Evolutionary conservation across 1,140 invertebrate genomes (phyloP).

Genomic region (Wasmannia auropunctata): DNA sequence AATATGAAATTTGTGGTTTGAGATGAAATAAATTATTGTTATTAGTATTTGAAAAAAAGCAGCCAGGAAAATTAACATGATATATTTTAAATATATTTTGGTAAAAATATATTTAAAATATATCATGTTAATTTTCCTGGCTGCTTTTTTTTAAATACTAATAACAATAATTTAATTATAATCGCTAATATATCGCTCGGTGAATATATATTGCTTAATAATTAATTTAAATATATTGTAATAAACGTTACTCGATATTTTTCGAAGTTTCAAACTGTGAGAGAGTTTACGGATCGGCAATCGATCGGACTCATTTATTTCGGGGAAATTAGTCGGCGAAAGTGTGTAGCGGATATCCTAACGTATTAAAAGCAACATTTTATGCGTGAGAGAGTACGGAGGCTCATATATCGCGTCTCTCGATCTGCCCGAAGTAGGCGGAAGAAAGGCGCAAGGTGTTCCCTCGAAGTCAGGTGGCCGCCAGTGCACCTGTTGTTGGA

Average conservation of each 20-base stretch:
- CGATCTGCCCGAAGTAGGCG: slow-evolving; percentile 52
- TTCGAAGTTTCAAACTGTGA: background rate
- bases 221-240: background rate
- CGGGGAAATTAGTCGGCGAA: slow-evolving; percentile 24
- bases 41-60: background rate
- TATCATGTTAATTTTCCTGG: background rate
- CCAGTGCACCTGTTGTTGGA: slow-evolving; percentile 76
- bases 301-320: background rate
- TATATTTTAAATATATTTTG: background rate
- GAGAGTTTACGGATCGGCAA: background rate
- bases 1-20: background rate
- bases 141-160: background rate
- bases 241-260: background rate
- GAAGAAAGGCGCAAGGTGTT: slow-evolving; percentile 77
- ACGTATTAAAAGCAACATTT: slow-evolving; percentile 47
- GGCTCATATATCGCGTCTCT: slow-evolving; percentile 43
- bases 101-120: background rate
- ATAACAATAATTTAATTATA: background rate
- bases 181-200: too few relatives aligned
- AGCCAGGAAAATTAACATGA: background rate
- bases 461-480: slow-evolving; percentile 76
- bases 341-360: slow-evolving; percentile 30
- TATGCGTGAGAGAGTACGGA: slow-evolving; percentile 52
- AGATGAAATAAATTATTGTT: background rate
- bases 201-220: too few relatives aligned